Conservation (phyloP, 2,888 invertebrate genomes). For the Stenchaetothrips biformis region DNA sequence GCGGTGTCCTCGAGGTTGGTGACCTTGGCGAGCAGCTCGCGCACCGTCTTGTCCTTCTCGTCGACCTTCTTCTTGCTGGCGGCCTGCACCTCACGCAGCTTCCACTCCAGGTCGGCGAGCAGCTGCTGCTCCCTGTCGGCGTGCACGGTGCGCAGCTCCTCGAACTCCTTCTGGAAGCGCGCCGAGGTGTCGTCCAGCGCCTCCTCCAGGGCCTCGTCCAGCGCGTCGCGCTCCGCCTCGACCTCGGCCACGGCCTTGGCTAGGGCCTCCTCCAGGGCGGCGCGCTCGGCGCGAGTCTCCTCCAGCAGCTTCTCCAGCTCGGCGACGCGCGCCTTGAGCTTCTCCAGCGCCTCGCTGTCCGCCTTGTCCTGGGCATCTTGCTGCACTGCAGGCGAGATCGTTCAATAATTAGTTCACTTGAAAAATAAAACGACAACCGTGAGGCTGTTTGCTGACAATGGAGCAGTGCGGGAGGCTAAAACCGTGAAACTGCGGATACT, state of each 20-base stretch:
- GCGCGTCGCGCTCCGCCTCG: conserved; percentile 44
- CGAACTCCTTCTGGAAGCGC: conserved; percentile 64
- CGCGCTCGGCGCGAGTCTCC: conserved; percentile 47
- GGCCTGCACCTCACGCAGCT: conserved; percentile 69
- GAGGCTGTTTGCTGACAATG: not conserved
- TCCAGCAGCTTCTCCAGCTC: conserved; percentile 41
- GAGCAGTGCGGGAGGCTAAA: not conserved
- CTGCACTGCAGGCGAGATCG: not conserved
- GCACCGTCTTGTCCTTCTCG: conserved; percentile 45
- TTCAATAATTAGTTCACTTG: too few relatives aligned
- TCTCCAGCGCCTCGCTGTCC: conserved; percentile 29
- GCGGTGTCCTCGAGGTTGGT: conserved; percentile 32
- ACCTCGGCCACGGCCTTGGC: conserved; percentile 48
- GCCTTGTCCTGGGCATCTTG: conserved; percentile 27
- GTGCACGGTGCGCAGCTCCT: conserved; percentile 61
- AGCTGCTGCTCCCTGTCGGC: conserved; percentile 65
- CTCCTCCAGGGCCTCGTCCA: conserved; percentile 53
- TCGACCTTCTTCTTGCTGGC: conserved; percentile 58
- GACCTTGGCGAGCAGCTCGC: conserved; percentile 37
- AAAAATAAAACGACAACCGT: too few relatives aligned
- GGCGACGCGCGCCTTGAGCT: conserved; percentile 32
- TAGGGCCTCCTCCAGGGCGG: conserved; percentile 49
- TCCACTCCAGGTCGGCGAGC: conserved; percentile 79
- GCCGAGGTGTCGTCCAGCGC: conserved; percentile 57
- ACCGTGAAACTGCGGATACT: too few relatives aligned